A percentile compares a stretch with the other conserved stretches of the same genome.
These are phyloP conservation scores for Ichneumon xanthorius DNA, from an alignment of 2,888 invertebrate species.

Conservation along the genomic window DNA sequence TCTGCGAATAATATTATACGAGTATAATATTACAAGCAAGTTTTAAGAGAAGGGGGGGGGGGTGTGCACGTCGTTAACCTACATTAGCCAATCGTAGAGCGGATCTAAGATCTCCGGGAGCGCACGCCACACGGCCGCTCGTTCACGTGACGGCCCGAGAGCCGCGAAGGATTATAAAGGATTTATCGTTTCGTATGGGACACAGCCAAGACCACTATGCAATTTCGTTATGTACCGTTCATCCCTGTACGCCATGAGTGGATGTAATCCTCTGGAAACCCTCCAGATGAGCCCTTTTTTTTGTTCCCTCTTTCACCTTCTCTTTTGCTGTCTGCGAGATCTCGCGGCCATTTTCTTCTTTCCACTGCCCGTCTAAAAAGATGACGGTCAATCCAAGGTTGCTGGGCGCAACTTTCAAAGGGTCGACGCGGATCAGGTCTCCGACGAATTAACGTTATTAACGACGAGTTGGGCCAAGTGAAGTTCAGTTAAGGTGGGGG, in stretches of 20 bases:
- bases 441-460: no score
- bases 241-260: neutral
- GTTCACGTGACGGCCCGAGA: conserved; percentile 58
- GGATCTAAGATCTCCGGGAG: conserved; percentile 62
- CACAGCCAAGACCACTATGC: conserved; percentile 12
- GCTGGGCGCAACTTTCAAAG: no score
- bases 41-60: conserved; percentile 7
- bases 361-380: neutral
- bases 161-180: conserved; percentile 58
- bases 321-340: neutral
- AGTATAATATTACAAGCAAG: conserved; percentile 47
- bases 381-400: neutral
- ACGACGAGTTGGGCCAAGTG: no score
- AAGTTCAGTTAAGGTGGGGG: no score
- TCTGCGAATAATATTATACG: conserved; percentile 35
- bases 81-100: conserved; percentile 68
- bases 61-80: conserved; percentile 69
- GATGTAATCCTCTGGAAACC: conserved; percentile 1
- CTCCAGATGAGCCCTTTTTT: conserved; percentile 62
- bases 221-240: conserved; percentile 27
- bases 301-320: conserved; percentile 23
- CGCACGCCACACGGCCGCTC: conserved; percentile 58
- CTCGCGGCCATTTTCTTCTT: neutral
- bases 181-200: conserved; percentile 52
- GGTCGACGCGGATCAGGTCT: no score